phyloP scores from a whole-genome alignment of 2,797 vertebrate genomes.

The Gobionotothen gibberifrons region DNA sequence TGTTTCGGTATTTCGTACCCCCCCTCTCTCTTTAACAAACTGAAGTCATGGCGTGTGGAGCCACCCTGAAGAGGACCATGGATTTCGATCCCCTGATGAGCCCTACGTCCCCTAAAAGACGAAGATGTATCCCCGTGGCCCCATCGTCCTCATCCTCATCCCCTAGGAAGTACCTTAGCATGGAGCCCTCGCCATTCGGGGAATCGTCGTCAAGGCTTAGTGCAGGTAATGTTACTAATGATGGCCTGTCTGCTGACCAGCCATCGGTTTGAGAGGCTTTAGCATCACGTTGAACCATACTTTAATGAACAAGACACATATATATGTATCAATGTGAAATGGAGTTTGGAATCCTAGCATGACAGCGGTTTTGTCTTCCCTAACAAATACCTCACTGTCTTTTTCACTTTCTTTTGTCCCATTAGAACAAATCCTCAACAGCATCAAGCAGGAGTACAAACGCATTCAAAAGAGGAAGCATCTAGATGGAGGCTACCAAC shows the following conservation, averaged over 20 bases:
- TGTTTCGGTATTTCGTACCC: conserved; percentile 52
- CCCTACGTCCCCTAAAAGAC: conserved; percentile 92
- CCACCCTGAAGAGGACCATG: conserved; percentile 97
- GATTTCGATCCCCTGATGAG: conserved; percentile 97
- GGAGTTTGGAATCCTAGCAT: neutral
- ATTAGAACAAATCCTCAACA: conserved; percentile 98
- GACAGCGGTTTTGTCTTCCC: conserved; percentile 14
- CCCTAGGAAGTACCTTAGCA: conserved; percentile 95
- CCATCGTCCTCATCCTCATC: conserved; percentile 85
- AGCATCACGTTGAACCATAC: conserved; percentile 41
- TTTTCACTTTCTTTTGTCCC: conserved; percentile 17
- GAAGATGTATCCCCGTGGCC: conserved; percentile 92
- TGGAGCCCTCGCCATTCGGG: conserved; percentile 96
- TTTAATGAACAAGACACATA: neutral
- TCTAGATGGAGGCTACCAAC: conserved; percentile 94
- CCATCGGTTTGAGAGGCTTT: conserved; percentile 9
- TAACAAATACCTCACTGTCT: neutral
- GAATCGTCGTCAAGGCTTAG: conserved; percentile 92
- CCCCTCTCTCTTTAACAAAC: conserved; percentile 35
- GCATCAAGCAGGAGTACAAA: conserved; percentile 99
- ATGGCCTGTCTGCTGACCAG: conserved; percentile 39
- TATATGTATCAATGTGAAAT: neutral
- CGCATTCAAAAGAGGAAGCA: conserved; percentile 98
- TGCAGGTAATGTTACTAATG: conserved; percentile 85
- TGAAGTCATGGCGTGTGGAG: conserved; percentile 94